These are phyloP conservation scores for Oxyruncus cristatus DNA, from an alignment of 2,113 vertebrate species.

Conservation along the genomic window DNA sequence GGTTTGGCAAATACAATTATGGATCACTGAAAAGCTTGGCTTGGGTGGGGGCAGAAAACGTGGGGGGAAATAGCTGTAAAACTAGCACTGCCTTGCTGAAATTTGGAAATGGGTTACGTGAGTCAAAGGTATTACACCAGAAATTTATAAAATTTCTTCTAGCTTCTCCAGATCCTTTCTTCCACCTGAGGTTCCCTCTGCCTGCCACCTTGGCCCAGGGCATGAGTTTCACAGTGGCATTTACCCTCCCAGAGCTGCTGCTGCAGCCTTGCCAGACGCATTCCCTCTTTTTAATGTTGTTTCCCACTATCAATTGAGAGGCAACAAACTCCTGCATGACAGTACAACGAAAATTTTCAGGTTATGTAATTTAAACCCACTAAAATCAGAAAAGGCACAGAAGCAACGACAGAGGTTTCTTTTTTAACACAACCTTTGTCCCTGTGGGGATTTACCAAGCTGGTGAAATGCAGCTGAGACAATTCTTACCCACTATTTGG, in stretches of 20 bases:
- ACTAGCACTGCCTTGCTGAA: neutral
- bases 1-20: neutral
- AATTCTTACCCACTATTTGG: slow-evolving; percentile 93
- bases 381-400: neutral
- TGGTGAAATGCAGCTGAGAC: slow-evolving; percentile 12
- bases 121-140: neutral
- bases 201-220: neutral
- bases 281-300: neutral
- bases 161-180: neutral
- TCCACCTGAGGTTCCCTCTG: neutral
- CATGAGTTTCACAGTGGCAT: neutral
- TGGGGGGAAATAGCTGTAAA: neutral
- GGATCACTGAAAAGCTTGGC: neutral
- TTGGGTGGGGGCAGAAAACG: neutral
- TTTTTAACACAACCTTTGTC: neutral
- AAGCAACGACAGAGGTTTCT: neutral
- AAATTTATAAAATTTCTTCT: neutral
- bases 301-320: neutral
- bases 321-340: neutral
- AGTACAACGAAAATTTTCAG: neutral
- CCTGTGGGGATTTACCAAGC: neutral
- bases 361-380: neutral
- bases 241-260: neutral
- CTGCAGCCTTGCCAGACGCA: neutral
- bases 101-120: neutral